A percentile compares a stretch with the other conserved stretches of the same genome.
These are phyloP conservation scores for Periparus ater DNA, from an alignment of 2,797 vertebrate species.

Conservation along the genomic window DNA sequence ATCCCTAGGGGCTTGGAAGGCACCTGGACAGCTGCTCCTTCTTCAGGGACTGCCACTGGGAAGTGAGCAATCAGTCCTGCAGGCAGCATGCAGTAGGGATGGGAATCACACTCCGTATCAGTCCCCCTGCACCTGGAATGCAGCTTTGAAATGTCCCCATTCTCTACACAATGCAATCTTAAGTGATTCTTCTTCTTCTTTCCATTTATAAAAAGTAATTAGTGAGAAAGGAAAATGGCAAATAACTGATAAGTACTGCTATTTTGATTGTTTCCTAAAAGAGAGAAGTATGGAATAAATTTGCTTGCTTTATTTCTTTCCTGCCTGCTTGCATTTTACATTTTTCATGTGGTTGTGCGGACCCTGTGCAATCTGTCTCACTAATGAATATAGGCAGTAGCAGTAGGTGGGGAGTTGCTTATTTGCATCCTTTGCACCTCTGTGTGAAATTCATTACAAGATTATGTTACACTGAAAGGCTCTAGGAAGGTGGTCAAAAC, in stretches of 20 bases:
- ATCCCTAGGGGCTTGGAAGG: background rate
- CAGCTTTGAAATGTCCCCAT: background rate
- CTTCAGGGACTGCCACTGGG: rapidly evolving
- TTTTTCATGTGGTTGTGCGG: background rate
- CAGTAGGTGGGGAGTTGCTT: background rate
- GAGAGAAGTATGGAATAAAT: conserved; percentile 16
- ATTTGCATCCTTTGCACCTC: conserved; percentile 59
- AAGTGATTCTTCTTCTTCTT: background rate
- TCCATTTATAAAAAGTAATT: background rate
- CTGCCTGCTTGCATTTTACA: conserved; percentile 8
- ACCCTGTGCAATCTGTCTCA: conserved; percentile 42
- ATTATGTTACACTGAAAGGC: conserved; percentile 25
- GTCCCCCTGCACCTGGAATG: background rate
- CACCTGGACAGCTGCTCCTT: rapidly evolving
- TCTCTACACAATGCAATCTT: background rate
- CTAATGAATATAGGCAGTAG: conserved; percentile 25
- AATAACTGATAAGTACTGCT: background rate
- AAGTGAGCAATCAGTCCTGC: rapidly evolving
- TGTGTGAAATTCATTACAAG: conserved; percentile 58
- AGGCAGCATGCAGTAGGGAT: rapidly evolving
- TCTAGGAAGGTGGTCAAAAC: conserved; percentile 50
- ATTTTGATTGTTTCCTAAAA: conserved; percentile 1
- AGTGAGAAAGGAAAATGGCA: background rate
- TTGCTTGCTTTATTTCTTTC: conserved; percentile 27
- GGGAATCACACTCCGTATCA: background rate